Base-by-base conservation (phyloP, 2,797 vertebrate genomes). In the Discoglossus pictus region DNA sequence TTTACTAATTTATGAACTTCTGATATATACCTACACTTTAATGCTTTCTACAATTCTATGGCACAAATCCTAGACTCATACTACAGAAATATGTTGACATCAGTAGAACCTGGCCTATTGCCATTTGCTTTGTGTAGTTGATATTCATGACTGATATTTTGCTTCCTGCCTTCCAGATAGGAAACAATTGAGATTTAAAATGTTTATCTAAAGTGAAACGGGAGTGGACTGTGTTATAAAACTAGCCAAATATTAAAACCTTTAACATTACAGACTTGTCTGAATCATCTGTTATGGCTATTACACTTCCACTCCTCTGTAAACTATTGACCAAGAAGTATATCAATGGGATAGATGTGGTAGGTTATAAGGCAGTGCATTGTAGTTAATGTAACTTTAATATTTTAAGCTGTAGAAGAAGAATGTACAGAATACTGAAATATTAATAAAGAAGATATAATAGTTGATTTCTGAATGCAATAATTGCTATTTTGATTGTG, bases 81-180 rank as follows among this genome's bases (percentile, higher is more conserved):
- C 27, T 31, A 8, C 8, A 8, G 4, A 31, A 31, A 52, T 60
- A n/a, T 44, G 25, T 58, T 25, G 16, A 66, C 20, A 42, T 55
- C 17, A 38, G 52, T 39, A 55, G 16, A 21, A 13, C 12, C 42
- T 51, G 44, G 17, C 55, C 42, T 17, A 4, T 34, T 58, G 24
- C 65, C 54, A 59, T 39, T n/a, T 13, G 18, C 47, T 48, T 42
- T 58, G 52, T 58, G 53, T 42, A 58, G 15, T 54, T 70, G 60
- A 70, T 36, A 63, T 38, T 47, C 50, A 42, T 31, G 42, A 56
- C 43, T 63, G 42, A 62, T 58, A 56, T 44, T 70, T 7, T 34
- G 44, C 31, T 70, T 70, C 68, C 68, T 70, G 59, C 44, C 51
- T 70, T 58, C 44, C 34, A 70, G 68, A 61, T 68, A 68, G 65